A percentile compares a stretch with the other conserved stretches of the same genome.
phyloP scores from a whole-genome alignment of 2,888 invertebrate species.

The Dryobotodes eremita region DNA sequence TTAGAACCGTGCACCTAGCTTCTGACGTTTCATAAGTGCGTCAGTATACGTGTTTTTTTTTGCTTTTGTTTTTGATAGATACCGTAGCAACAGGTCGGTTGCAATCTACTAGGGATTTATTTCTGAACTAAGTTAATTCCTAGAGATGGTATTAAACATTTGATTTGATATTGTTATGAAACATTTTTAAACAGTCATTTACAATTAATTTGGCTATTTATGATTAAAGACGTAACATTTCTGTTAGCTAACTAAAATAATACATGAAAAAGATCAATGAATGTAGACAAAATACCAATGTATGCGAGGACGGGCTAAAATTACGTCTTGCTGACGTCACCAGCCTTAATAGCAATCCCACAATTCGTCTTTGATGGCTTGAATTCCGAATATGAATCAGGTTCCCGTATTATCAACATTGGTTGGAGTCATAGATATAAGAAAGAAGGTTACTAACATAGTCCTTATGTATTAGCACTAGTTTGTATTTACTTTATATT shows the following conservation, averaged over 20 bases:
- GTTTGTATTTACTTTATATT: neutral
- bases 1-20: too few species aligned
- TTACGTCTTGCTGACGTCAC: constrained; percentile 51
- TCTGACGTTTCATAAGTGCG: too few species aligned
- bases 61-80: too few species aligned
- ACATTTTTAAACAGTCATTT: neutral
- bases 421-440: neutral
- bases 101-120: neutral
- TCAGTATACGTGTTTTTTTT: too few species aligned
- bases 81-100: neutral
- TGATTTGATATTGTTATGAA: too few species aligned
- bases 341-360: constrained; percentile 37
- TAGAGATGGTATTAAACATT: neutral
- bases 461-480: neutral
- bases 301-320: constrained; percentile 58
- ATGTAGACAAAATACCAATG: constrained; percentile 44
- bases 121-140: neutral
- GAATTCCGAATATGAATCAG: constrained; percentile 40
- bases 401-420: neutral
- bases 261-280: constrained; percentile 48
- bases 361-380: constrained; percentile 33
- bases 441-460: neutral
- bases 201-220: neutral
- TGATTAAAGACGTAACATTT: constrained; percentile 1
- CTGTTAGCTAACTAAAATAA: constrained; percentile 14